These are phyloP conservation scores for Catharus bicknelli DNA, from an alignment of 2,113 vertebrate genomes.

Conservation along the genomic window DNA sequence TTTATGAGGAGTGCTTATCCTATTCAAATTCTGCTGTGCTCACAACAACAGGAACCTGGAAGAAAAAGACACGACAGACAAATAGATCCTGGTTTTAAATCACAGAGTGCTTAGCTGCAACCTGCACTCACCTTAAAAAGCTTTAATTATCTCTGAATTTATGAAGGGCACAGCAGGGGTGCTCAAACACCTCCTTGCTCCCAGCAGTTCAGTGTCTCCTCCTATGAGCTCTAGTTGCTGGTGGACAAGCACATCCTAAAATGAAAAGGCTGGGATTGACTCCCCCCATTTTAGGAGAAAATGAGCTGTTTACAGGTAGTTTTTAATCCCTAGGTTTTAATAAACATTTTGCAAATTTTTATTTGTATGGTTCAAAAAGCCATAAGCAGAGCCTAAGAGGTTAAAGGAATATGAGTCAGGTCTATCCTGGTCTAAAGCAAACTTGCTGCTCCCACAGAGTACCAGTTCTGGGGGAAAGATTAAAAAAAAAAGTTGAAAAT, in stretches of 20 bases:
- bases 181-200: not conserved
- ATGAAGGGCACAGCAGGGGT: not conserved
- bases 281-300: not conserved
- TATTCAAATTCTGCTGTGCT: constrained; percentile 35
- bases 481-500: not conserved
- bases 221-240: not conserved
- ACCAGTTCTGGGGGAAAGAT: not conserved
- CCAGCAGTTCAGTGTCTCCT: not conserved
- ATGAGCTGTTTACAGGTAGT: not conserved
- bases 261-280: not conserved
- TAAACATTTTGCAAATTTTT: not conserved
- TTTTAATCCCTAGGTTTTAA: not conserved
- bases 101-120: not conserved
- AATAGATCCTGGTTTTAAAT: constrained; percentile 22
- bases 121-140: constrained; percentile 14
- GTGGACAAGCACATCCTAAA: not conserved
- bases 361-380: not conserved
- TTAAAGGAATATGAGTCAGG: not conserved
- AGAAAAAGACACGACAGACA: not conserved
- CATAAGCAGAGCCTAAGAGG: not conserved
- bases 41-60: not conserved
- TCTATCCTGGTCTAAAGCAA: not conserved
- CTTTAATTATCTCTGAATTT: constrained; percentile 39
- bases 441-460: not conserved
- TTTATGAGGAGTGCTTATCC: constrained; percentile 19